Evolutionary conservation across 2,797 vertebrate species (phyloP).

Genomic region (Argya squamiceps): DNA sequence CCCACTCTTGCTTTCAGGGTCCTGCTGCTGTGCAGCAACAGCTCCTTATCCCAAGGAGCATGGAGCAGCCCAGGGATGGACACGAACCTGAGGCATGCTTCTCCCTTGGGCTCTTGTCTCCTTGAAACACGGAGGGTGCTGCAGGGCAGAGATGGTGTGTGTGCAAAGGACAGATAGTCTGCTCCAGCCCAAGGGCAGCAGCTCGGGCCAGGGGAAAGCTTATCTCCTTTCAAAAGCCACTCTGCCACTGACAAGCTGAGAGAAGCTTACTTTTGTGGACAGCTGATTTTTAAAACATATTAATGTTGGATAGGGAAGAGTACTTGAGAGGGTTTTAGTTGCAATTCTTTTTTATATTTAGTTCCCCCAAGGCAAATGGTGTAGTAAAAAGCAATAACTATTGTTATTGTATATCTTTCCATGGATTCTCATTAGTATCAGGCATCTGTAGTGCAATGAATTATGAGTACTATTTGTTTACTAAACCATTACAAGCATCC

Average conservation of each 20-base stretch:
- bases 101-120: neutral
- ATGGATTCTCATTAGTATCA: neutral
- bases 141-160: neutral
- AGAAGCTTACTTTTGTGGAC: neutral
- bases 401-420: neutral
- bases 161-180: neutral
- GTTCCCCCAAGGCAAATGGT: neutral
- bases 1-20: neutral
- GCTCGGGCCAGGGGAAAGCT: accelerated
- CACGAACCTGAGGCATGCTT: accelerated
- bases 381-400: neutral
- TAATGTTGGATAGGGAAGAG: neutral
- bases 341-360: neutral
- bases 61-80: accelerated
- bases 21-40: accelerated
- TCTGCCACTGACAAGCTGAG: neutral
- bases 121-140: accelerated
- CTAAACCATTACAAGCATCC: neutral
- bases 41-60: accelerated
- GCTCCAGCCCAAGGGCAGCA: neutral
- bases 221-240: neutral
- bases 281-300: neutral
- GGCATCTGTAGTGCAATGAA: neutral
- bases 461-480: neutral
- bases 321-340: neutral